phyloP scores from a whole-genome alignment of 2,113 vertebrate species.

The Heptranchias perlo region DNA sequence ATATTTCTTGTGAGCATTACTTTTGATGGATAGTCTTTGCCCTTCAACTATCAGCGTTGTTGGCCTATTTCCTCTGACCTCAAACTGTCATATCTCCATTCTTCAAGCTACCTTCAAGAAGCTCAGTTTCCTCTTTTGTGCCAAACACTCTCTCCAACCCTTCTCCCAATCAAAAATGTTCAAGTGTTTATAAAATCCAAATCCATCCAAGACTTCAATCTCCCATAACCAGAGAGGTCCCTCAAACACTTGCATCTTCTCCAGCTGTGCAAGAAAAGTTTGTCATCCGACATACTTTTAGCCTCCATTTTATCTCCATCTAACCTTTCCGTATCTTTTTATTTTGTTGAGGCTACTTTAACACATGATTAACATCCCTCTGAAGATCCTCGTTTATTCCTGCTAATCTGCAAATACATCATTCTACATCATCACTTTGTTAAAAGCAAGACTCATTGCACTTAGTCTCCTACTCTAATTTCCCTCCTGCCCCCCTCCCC shows the following conservation, averaged over 20 bases:
- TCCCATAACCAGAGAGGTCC: not conserved
- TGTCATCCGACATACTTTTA: not conserved
- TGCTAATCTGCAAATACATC: not conserved
- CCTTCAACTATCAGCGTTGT: not conserved
- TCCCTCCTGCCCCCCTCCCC: too few relatives aligned
- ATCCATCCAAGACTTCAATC: not conserved
- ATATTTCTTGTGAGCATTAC: not conserved
- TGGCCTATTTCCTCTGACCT: not conserved
- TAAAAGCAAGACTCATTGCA: not conserved
- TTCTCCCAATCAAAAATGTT: not conserved
- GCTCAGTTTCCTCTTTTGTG: not conserved
- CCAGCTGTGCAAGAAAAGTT: not conserved
- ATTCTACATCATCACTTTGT: not conserved
- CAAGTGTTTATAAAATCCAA: not conserved
- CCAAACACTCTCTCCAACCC: too few relatives aligned
- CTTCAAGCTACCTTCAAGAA: not conserved
- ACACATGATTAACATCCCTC: not conserved
- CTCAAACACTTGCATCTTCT: not conserved
- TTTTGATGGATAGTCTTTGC: not conserved
- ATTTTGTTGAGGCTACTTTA: not conserved
- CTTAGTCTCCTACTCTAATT: not conserved
- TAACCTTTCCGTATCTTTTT: not conserved
- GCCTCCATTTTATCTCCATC: not conserved
- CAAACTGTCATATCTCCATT: not conserved
- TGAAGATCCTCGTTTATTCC: not conserved